phyloP scores from a whole-genome alignment of 2,888 invertebrate genomes.

The Beris morrisii region DNA sequence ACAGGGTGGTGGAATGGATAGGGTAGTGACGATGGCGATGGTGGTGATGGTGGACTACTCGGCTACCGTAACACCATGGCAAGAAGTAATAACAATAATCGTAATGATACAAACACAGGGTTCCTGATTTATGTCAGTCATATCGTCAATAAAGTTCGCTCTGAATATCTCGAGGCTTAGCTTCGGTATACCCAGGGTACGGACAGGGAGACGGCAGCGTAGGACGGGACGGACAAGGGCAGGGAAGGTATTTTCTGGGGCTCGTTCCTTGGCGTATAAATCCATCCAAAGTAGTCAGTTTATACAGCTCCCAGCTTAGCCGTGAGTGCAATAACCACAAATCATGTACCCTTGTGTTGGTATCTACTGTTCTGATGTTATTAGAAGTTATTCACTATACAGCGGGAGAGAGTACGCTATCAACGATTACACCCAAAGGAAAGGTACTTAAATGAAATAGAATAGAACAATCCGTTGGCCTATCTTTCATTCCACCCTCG shows the following conservation, averaged over 20 bases:
- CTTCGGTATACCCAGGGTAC: constrained; percentile 10
- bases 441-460: constrained; percentile 32
- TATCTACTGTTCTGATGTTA: constrained; percentile 30
- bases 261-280: constrained; percentile 36
- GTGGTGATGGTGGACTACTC: constrained; percentile 16
- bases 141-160: constrained; percentile 46
- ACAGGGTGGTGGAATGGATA: not conserved
- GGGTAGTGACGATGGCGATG: not conserved
- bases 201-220: constrained; percentile 20
- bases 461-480: constrained; percentile 32
- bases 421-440: constrained; percentile 32
- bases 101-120: constrained; percentile 42
- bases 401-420: constrained; percentile 18
- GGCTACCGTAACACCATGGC: constrained; percentile 39
- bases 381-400: constrained; percentile 31
- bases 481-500: constrained; percentile 27
- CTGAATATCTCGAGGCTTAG: constrained; percentile 37
- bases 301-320: constrained; percentile 38
- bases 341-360: constrained; percentile 34
- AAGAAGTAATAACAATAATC: constrained; percentile 46
- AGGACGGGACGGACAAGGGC: constrained; percentile 10
- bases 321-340: constrained; percentile 34
- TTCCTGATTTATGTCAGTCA: constrained; percentile 47
- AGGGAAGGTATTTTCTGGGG: too few relatives aligned
- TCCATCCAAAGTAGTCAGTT: constrained; percentile 39